Evolutionary conservation across 2,888 invertebrate genomes (phyloP), one percentile per base, ranked within the genome.

Genomic region (Pterostichus niger): DNA sequence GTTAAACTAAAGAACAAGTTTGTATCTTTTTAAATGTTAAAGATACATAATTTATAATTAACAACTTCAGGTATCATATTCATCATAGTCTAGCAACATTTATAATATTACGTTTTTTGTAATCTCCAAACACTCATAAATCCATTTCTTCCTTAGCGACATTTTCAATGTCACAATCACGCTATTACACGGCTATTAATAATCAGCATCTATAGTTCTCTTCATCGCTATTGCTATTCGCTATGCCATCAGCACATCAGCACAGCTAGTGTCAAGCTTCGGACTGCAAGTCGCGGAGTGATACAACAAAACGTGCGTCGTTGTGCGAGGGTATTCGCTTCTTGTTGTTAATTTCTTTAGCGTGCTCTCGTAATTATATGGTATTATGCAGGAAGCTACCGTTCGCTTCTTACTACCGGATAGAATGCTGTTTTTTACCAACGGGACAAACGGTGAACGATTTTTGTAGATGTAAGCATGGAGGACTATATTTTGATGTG

Each of bases 371-470:
- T 80, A 80, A 80, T 80, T 80, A 80, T 71, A 80, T 68, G 35
- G 80, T 71, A 71, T 80, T 80, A 68, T 71, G 61, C 80, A 80
- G 80, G 80, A 80, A 80, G 80, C 80, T 44, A 54, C 68, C 61
- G 80, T 71, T 35, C 68, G 46, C 52, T 68, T 71, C 80, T 80
- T 77, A 33, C 46, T 71, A 13, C 54, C 6, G 44, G 46, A 6
- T 79, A 59, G 61, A 75, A 75, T 52, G 52, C 24, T 5, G 15
- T n/a, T 75, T 75, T 75, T 75, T 75, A 52, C 13, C 24, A 9
- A n/a, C 49, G 11, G 44, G 24, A 52, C 75, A 75, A 75, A 52
- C 49, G 49, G 52, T 15, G 31, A 31, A 24, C 33, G 10, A 75
- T 75, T 75, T 75, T 75, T 75, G 33, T 75, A n/a, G n/a, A n/a